Evolutionary conservation across 2,888 invertebrate species (phyloP).

Genomic region (Iselma pallidipennis): DNA sequence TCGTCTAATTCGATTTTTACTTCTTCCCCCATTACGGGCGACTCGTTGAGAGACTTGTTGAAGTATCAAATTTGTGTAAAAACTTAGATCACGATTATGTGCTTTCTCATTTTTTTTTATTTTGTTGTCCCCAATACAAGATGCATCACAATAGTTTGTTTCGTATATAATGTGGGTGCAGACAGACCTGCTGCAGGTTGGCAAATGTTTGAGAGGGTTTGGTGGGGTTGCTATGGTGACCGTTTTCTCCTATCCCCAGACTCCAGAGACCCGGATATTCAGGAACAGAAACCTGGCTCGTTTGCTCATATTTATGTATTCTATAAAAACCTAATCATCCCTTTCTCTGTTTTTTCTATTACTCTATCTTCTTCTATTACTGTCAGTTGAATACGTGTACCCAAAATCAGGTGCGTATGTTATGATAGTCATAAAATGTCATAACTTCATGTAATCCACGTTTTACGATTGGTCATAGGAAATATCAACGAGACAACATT

Average conservation of each 20-base stretch:
- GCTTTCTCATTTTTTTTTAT: background rate
- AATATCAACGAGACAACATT: background rate
- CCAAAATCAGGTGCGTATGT: conserved; percentile 23
- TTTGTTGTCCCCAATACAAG: background rate
- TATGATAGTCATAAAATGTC: conserved; percentile 10
- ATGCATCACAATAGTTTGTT: background rate
- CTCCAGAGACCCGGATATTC: conserved; percentile 41
- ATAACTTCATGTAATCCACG: conserved; percentile 4
- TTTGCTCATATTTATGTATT: conserved; percentile 20
- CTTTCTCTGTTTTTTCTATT: background rate
- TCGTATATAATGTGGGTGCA: background rate
- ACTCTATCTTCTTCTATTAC: background rate
- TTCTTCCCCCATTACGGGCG: too few relatives aligned
- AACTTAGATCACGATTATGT: too few relatives aligned
- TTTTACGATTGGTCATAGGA: background rate
- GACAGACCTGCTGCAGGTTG: conserved; percentile 4
- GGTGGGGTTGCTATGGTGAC: conserved; percentile 40
- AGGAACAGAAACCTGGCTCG: conserved; percentile 32
- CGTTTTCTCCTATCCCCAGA: conserved; percentile 31
- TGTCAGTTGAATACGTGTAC: background rate
- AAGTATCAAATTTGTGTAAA: too few relatives aligned
- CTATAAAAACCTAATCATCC: conserved; percentile 27
- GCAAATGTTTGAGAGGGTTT: conserved; percentile 28
- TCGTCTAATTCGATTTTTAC: too few relatives aligned
- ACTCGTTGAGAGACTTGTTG: too few relatives aligned